These are phyloP conservation scores for Centroberyx gerrardi DNA, from an alignment of 2,797 vertebrate species.

Conservation along the genomic window DNA sequence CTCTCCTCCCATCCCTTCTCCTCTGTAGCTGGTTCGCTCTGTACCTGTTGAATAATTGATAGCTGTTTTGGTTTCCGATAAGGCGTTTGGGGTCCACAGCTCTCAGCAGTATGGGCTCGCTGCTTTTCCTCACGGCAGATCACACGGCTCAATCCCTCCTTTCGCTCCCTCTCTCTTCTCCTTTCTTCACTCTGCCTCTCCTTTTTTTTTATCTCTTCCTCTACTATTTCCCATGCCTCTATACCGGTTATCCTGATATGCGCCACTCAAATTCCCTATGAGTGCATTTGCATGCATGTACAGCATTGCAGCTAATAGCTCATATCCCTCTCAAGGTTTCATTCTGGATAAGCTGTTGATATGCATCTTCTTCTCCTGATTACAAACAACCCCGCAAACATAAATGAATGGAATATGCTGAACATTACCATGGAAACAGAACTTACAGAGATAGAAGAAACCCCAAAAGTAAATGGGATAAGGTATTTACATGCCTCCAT, in stretches of 20 bases:
- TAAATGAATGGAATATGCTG: conserved; percentile 49
- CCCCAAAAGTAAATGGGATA: conserved; percentile 43
- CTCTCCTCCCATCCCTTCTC: conserved; percentile 72
- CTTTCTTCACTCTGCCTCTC: conserved; percentile 16
- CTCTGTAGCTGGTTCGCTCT: conserved; percentile 75
- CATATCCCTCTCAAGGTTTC: conserved; percentile 25
- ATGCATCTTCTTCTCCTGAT: conserved; percentile 51
- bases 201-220: conserved; percentile 29
- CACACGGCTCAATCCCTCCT: conserved; percentile 61
- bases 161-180: conserved; percentile 33
- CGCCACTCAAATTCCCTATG: conserved; percentile 19
- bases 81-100: conserved; percentile 77
- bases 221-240: conserved; percentile 21
- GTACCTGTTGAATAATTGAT: conserved; percentile 87
- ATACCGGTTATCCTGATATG: conserved; percentile 34
- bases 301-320: conserved; percentile 7
- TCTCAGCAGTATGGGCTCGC: conserved; percentile 69
- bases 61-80: conserved; percentile 83
- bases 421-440: conserved; percentile 73
- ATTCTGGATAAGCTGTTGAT: conserved; percentile 50
- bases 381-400: conserved; percentile 60
- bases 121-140: conserved; percentile 67
- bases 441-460: conserved; percentile 34
- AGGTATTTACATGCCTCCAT: conserved; percentile 41
- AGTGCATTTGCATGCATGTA: conserved; percentile 26